phyloP scores from a whole-genome alignment of 2,888 invertebrate species.

The Rapana venosa region DNA sequence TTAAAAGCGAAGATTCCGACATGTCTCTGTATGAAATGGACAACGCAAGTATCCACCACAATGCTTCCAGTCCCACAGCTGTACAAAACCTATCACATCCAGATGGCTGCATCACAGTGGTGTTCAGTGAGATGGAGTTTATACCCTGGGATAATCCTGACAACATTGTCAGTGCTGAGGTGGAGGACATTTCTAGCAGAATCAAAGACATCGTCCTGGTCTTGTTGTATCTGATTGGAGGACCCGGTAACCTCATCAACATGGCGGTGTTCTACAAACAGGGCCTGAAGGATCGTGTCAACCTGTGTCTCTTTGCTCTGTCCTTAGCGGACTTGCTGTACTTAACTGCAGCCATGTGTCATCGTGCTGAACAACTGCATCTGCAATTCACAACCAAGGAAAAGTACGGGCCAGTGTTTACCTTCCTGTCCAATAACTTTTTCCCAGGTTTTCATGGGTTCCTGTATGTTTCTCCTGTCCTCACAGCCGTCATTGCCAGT shows the following conservation, averaged over 20 bases:
- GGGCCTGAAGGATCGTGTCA: slow-evolving; percentile 23
- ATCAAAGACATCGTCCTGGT: neutral
- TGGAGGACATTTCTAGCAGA: neutral
- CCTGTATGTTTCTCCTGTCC: neutral
- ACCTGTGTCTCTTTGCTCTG: slow-evolving; percentile 6
- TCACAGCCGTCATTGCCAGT: neutral
- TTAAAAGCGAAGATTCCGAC: no score
- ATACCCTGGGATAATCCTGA: slow-evolving; percentile 19
- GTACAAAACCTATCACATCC: neutral
- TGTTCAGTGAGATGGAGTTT: neutral
- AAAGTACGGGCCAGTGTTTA: neutral
- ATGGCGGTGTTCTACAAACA: slow-evolving; percentile 25
- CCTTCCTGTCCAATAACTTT: neutral
- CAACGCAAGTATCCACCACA: no score
- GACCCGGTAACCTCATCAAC: slow-evolving; percentile 27
- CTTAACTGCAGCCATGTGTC: neutral
- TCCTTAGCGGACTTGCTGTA: neutral
- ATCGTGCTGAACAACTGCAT: neutral
- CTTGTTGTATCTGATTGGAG: slow-evolving; percentile 9
- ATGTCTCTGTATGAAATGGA: no score
- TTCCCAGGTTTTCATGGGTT: neutral
- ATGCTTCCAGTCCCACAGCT: neutral
- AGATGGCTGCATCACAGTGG: neutral
- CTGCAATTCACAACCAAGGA: neutral
- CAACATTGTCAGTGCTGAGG: slow-evolving; percentile 12